phyloP scores from a whole-genome alignment of 2,113 vertebrate species.

The Campylomormyrus tamandua region DNA sequence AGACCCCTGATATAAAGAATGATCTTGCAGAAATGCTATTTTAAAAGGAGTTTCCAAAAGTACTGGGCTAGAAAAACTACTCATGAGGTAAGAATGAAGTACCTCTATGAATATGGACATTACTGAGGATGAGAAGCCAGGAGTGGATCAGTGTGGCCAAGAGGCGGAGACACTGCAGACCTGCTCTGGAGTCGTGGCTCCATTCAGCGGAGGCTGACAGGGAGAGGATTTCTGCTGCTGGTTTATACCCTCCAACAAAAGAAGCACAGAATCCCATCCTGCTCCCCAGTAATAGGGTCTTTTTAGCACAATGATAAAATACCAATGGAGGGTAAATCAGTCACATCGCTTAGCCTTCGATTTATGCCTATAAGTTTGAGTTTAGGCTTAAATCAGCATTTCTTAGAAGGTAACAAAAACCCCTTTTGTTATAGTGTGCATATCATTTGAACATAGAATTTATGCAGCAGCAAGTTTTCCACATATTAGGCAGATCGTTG shows the following conservation, averaged over 20 bases:
- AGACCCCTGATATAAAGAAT: neutral
- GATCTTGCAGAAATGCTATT: neutral
- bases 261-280: neutral
- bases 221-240: neutral
- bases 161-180: neutral
- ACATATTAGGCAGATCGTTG: neutral
- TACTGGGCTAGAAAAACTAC: neutral
- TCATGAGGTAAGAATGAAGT: neutral
- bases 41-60: neutral
- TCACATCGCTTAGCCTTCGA: neutral
- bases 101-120: neutral
- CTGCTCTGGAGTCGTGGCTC: neutral
- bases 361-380: neutral
- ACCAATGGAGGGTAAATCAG: neutral
- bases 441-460: neutral
- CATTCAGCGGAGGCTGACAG: neutral
- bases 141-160: neutral
- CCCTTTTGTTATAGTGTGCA: neutral
- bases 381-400: neutral
- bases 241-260: neutral
- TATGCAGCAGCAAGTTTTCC: neutral
- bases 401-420: neutral
- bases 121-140: neutral
- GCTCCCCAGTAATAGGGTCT: neutral
- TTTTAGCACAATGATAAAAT: neutral